Percentiles rank a stretch among this genome's conserved stretches.
phyloP scores from a whole-genome alignment of 2,113 vertebrate species.

The Perca flavescens region DNA sequence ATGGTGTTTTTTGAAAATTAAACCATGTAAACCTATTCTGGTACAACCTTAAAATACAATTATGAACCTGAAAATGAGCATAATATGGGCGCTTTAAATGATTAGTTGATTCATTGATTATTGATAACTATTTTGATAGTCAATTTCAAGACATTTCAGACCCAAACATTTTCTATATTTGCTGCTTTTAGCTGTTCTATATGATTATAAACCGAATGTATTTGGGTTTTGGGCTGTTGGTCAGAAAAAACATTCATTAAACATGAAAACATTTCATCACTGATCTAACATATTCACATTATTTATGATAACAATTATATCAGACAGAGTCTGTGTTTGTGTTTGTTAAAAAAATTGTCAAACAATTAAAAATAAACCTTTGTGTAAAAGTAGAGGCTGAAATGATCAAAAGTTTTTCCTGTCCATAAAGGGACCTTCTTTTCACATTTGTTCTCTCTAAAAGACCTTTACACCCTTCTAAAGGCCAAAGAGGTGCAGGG shows the following conservation, averaged over 20 bases:
- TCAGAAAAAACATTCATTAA: background rate
- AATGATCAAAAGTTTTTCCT: too few species aligned
- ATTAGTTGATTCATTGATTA: constrained; percentile 3
- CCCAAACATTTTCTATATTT: background rate
- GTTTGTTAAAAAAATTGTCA: too few species aligned
- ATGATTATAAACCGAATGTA: background rate
- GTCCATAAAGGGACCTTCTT: constrained; percentile 53
- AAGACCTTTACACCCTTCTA: constrained; percentile 31
- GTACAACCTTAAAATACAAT: too few species aligned
- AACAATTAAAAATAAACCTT: constrained; percentile 74
- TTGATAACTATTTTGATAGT: background rate
- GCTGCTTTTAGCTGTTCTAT: background rate
- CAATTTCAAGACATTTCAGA: background rate
- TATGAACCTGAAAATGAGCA: too few species aligned
- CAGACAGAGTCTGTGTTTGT: constrained; percentile 36
- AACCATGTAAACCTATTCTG: too few species aligned
- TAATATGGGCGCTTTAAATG: background rate
- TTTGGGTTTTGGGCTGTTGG: background rate
- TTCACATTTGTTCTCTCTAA: constrained; percentile 30
- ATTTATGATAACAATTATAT: background rate
- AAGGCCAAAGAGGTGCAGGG: constrained; percentile 61
- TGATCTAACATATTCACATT: background rate
- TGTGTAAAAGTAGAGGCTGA: too few species aligned
- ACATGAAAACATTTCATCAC: background rate
- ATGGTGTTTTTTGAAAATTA: too few species aligned